Percentiles rank a stretch among this genome's conserved stretches.
Evolutionary conservation across 2,888 invertebrate genomes (phyloP).

Genomic region (Drosophila barbarae): DNA sequence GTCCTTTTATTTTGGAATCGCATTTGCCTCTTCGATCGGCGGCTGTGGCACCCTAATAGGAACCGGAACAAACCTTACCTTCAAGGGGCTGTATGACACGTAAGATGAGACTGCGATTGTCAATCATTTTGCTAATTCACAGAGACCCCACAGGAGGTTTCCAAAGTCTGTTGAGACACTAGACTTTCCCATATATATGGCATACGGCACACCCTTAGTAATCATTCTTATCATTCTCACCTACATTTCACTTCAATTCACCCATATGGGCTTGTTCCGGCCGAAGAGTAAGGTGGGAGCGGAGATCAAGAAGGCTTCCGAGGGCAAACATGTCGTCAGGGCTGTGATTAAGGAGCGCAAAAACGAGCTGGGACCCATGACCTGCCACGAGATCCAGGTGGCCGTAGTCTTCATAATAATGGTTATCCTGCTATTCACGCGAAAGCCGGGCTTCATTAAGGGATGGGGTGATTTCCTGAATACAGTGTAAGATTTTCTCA

Average conservation of each 20-base stretch:
- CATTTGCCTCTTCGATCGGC: constrained; percentile 87
- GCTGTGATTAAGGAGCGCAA: constrained; percentile 77
- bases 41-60: constrained; percentile 89
- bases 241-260: constrained; percentile 57
- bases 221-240: constrained; percentile 43
- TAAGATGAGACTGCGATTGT: constrained; percentile 30
- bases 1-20: constrained; percentile 87
- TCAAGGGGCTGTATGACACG: constrained; percentile 87
- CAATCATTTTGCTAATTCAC: neutral
- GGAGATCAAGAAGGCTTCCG: constrained; percentile 77
- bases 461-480: constrained; percentile 87
- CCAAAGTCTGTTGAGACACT: constrained; percentile 58
- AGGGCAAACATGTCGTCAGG: constrained; percentile 83
- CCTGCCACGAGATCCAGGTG: constrained; percentile 87
- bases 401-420: constrained; percentile 86
- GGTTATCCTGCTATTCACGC: constrained; percentile 90
- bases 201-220: constrained; percentile 60
- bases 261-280: constrained; percentile 74
- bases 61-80: constrained; percentile 88
- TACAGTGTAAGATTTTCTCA: constrained; percentile 45
- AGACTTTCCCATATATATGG: constrained; percentile 64
- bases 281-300: constrained; percentile 45
- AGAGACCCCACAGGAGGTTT: constrained; percentile 61
- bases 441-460: constrained; percentile 89
- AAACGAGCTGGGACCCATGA: constrained; percentile 86